Percentiles rank a stretch among this genome's conserved stretches.
Conservation (phyloP, 2,888 invertebrate genomes). For the Deilephila elpenor region DNA sequence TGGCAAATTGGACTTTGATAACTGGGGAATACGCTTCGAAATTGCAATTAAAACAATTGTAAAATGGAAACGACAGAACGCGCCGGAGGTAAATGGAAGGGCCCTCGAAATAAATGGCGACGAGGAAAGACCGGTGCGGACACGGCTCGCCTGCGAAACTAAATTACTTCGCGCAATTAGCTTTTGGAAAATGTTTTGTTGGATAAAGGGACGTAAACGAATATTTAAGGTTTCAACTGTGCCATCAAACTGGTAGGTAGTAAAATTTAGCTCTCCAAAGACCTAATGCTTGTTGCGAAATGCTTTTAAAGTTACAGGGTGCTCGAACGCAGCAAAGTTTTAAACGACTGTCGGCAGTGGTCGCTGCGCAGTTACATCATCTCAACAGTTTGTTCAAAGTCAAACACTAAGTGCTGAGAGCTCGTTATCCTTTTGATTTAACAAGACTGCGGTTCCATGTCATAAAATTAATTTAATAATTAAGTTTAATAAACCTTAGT, state of each 20-base stretch:
- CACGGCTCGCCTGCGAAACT: conserved; percentile 59
- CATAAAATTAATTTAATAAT: no score
- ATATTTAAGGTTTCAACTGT: conserved; percentile 42
- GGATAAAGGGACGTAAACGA: conserved; percentile 48
- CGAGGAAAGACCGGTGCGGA: conserved; percentile 54
- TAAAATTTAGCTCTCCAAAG: conserved; percentile 5
- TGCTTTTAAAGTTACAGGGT: conserved; percentile 8
- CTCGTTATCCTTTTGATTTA: background rate
- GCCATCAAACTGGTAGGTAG: background rate
- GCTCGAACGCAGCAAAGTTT: background rate
- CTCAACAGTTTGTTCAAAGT: background rate
- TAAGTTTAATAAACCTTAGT: no score
- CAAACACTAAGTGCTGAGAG: background rate
- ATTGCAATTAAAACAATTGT: conserved; percentile 62
- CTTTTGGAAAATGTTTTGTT: conserved; percentile 58
- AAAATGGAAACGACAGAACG: conserved; percentile 55
- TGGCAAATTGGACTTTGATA: conserved; percentile 57
- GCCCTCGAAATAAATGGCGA: conserved; percentile 65
- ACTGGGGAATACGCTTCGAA: conserved; percentile 61
- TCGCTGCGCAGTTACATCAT: conserved; percentile 1
- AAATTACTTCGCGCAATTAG: conserved; percentile 72
- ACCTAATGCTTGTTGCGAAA: conserved; percentile 12
- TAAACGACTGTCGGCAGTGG: background rate
- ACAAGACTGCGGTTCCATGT: background rate
- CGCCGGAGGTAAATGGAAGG: conserved; percentile 57